A percentile compares a stretch with the other conserved stretches of the same genome.
These are phyloP conservation scores for Protonemura montana DNA, from an alignment of 2,888 invertebrate species.

Conservation along the genomic window DNA sequence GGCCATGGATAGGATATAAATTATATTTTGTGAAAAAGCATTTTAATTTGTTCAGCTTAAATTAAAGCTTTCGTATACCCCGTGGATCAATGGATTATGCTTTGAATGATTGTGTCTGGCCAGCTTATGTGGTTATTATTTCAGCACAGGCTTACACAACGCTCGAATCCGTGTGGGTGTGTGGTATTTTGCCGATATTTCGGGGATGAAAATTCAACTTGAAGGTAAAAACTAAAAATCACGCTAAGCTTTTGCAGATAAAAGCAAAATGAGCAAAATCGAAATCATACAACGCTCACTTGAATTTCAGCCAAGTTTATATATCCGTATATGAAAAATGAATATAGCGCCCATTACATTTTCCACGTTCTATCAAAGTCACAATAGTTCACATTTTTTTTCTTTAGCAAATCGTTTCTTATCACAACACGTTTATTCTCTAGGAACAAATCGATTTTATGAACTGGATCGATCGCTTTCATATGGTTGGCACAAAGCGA, in stretches of 20 bases:
- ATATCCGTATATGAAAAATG: neutral
- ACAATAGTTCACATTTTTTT: neutral
- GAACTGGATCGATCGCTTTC: neutral
- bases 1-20: too few species aligned
- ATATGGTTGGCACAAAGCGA: neutral
- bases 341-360: neutral
- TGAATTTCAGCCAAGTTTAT: neutral
- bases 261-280: too few species aligned
- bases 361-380: neutral
- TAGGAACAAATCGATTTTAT: neutral
- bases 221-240: neutral
- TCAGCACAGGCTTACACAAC: neutral
- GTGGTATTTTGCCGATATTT: neutral
- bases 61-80: neutral
- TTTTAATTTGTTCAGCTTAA: neutral
- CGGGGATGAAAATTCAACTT: neutral
- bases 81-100: neutral
- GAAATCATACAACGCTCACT: too few species aligned
- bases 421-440: neutral
- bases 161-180: neutral
- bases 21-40: neutral
- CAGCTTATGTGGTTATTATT: neutral
- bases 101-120: neutral
- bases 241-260: neutral
- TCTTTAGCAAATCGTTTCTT: neutral